phyloP scores from a whole-genome alignment of 2,888 invertebrate genomes.

The Pomacea canaliculata region DNA sequence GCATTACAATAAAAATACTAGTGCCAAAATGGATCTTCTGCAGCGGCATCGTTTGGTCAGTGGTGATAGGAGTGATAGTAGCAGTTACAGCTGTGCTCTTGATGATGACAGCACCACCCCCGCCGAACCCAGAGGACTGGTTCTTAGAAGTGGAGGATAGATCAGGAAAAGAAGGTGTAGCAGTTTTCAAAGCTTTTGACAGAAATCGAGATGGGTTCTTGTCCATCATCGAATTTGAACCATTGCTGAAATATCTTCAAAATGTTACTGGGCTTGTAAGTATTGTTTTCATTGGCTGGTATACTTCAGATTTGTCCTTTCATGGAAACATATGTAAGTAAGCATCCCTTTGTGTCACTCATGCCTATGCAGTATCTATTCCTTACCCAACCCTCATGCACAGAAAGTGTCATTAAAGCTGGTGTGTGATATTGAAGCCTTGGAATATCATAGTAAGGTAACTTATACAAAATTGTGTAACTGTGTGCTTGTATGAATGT shows the following conservation, averaged over 20 bases:
- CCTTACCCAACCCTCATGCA: no score
- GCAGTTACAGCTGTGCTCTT: constrained; percentile 28
- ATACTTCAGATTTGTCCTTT: no score
- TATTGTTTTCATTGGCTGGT: no score
- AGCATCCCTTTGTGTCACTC: no score
- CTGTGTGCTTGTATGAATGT: no score
- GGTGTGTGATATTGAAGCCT: no score
- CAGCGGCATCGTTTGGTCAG: constrained; percentile 22
- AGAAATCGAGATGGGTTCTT: constrained; percentile 56
- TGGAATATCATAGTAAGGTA: no score
- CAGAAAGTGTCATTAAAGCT: no score
- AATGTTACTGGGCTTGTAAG: not conserved
- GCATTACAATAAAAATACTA: constrained; percentile 22
- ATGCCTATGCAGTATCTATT: no score
- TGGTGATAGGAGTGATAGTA: constrained; percentile 24
- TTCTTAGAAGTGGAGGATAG: constrained; percentile 34
- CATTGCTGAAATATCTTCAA: constrained; percentile 24
- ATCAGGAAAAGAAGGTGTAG: constrained; percentile 51
- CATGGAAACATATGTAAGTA: no score
- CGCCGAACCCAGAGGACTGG: constrained; percentile 3
- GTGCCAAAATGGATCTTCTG: constrained; percentile 38
- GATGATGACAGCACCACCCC: not conserved
- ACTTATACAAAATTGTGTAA: no score
- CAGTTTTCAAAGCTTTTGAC: constrained; percentile 57
- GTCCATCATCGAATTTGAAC: constrained; percentile 60